Evolutionary conservation across 2,888 invertebrate genomes (phyloP).

Genomic region (Calameuta pallipes): DNA sequence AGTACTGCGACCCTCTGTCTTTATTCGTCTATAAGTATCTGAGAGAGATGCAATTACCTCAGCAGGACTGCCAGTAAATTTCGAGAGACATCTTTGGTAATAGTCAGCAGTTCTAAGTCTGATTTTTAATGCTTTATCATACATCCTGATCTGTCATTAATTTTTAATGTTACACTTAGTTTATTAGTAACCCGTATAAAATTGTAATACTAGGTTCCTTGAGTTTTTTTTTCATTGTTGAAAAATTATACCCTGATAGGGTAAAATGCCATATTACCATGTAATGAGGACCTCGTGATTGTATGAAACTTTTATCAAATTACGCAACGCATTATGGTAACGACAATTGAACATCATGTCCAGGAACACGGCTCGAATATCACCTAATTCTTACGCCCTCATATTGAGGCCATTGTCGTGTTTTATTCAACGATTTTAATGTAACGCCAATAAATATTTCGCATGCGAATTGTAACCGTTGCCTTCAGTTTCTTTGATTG

Average conservation of each 20-base stretch:
- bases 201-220: constrained; percentile 7
- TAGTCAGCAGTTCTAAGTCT: not conserved
- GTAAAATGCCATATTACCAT: constrained; percentile 4
- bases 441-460: constrained; percentile 33
- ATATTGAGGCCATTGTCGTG: constrained; percentile 33
- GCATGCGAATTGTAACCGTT: not conserved
- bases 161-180: too few species aligned
- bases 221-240: not conserved
- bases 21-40: too few species aligned
- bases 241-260: constrained; percentile 10
- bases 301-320: not conserved
- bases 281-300: not conserved
- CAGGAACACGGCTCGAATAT: not conserved
- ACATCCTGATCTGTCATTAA: not conserved
- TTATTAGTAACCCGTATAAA: not conserved
- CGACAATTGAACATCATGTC: not conserved
- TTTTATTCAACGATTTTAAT: constrained; percentile 27
- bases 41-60: too few species aligned
- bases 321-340: not conserved
- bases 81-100: not conserved
- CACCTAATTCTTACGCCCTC: constrained; percentile 25
- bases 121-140: not conserved
- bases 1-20: too few species aligned
- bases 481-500: not conserved
- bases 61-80: too few species aligned